Percentiles rank a stretch among this genome's conserved stretches.
Conservation (phyloP, 2,888 invertebrate species). For the Ophraella communa region DNA sequence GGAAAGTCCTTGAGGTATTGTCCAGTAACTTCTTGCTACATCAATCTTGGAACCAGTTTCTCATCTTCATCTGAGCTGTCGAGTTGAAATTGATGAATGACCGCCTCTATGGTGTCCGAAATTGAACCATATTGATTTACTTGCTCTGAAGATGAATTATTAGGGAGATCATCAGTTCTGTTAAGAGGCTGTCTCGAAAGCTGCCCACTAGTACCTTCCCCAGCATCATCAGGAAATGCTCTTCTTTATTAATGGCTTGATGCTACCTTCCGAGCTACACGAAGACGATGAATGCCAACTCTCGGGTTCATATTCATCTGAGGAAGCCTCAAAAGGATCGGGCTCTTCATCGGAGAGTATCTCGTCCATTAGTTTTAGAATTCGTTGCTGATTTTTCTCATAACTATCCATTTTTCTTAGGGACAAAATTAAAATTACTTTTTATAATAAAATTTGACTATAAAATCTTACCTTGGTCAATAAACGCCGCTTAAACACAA, state of each 20-base stretch:
- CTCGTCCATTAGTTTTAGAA: background rate
- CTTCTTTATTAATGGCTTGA: no score
- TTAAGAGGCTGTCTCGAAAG: no score
- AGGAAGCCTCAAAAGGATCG: background rate
- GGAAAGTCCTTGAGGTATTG: background rate
- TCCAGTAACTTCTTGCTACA: background rate
- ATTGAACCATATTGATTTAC: no score
- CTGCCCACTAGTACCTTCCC: no score
- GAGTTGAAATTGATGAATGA: background rate
- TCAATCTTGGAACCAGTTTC: background rate
- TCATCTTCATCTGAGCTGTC: background rate
- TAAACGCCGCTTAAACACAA: background rate
- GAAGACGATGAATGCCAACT: no score
- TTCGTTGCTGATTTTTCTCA: background rate
- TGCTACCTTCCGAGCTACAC: no score
- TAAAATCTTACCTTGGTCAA: background rate
- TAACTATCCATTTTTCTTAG: background rate
- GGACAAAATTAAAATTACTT: background rate
- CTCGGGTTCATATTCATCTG: background rate
- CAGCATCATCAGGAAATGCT: no score
- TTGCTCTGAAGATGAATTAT: no score
- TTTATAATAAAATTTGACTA: background rate
- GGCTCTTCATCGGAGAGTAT: background rate
- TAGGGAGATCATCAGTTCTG: no score
- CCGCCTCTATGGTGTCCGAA: no score